Evolutionary conservation across 2,888 invertebrate genomes (phyloP).

Genomic region (Odontocerum albicorne): DNA sequence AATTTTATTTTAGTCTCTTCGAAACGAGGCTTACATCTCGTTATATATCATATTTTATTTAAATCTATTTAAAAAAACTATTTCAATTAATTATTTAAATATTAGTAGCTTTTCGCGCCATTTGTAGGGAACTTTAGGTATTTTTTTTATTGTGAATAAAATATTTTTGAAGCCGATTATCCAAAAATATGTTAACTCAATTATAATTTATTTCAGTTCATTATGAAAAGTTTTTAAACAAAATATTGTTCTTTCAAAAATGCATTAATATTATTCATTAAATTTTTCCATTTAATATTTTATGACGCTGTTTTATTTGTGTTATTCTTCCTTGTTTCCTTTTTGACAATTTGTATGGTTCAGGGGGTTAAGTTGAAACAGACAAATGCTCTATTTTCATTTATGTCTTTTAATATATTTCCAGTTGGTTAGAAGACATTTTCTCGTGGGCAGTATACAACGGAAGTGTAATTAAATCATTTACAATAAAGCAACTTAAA

Average conservation of each 20-base stretch:
- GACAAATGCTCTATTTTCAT: too few species aligned
- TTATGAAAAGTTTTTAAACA: not conserved
- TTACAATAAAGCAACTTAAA: too few species aligned
- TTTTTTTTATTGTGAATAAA: conserved; percentile 16
- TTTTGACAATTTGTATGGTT: too few species aligned
- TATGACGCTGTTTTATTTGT: conserved; percentile 16
- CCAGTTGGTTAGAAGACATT: too few species aligned
- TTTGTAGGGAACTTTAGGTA: conserved; percentile 16
- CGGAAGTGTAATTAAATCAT: too few species aligned
- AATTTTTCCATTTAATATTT: conserved; percentile 36
- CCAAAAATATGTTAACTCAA: not conserved
- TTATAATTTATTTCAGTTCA: not conserved
- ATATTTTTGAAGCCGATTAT: conserved; percentile 9
- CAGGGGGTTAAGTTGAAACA: too few species aligned
- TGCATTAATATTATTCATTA: conserved; percentile 36
- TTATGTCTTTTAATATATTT: too few species aligned
- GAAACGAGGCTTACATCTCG: too few species aligned
- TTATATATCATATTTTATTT: too few species aligned
- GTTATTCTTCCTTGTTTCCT: not conserved
- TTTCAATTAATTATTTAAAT: conserved; percentile 1
- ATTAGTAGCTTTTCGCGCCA: conserved; percentile 24
- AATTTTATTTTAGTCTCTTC: too few species aligned
- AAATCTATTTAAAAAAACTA: not conserved
- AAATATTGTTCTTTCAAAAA: conserved; percentile 32
- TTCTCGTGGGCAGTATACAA: too few species aligned